Conservation (phyloP, 2,797 vertebrate species). For the Takifugu rubripes region DNA sequence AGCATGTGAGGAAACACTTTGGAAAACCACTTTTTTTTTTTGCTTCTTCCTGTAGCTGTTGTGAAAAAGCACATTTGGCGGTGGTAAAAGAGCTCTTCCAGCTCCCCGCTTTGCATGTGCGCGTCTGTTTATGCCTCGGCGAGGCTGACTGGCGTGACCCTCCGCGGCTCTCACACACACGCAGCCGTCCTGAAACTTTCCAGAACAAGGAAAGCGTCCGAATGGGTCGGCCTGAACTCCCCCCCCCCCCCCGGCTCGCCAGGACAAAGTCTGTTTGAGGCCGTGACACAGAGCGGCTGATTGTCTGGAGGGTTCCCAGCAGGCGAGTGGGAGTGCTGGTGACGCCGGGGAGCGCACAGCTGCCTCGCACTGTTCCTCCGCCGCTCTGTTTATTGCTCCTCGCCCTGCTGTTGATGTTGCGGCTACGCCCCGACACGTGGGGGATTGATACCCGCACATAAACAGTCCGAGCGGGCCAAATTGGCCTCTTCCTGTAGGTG, state of each 20-base stretch:
- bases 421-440: neutral
- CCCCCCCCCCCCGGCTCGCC: neutral
- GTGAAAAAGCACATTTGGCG: no score
- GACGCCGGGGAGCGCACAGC: neutral
- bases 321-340: neutral
- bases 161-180: neutral
- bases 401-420: neutral
- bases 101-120: neutral
- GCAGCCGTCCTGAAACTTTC: neutral
- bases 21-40: neutral
- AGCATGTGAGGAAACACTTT: neutral
- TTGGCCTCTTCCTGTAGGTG: neutral
- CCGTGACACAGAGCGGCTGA: neutral
- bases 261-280: neutral
- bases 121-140: neutral
- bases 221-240: neutral
- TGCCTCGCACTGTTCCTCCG: neutral
- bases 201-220: neutral
- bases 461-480: neutral
- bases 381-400: neutral
- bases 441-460: neutral
- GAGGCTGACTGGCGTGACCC: neutral
- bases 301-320: neutral
- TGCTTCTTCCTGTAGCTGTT: neutral
- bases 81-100: no score